Evolutionary conservation across 2,797 vertebrate species (phyloP).

Genomic region (Schizopygopsis malacanthus): DNA sequence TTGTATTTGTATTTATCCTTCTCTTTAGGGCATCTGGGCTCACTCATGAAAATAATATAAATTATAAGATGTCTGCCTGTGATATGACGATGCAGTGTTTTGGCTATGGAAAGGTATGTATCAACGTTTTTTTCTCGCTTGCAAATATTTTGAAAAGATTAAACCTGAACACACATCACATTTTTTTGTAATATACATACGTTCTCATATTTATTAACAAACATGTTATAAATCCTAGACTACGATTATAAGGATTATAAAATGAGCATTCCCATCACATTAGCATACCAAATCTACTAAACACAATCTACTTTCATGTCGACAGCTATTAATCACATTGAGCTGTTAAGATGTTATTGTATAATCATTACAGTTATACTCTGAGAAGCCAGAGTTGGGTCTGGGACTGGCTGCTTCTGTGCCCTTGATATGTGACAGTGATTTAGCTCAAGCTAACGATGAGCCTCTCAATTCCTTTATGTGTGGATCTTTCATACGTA

Average conservation of each 20-base stretch:
- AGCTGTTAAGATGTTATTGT: constrained; percentile 14
- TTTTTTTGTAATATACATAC: not conserved
- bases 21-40: constrained; percentile 52
- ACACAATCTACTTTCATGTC: not conserved
- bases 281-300: not conserved
- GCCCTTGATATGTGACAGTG: constrained; percentile 79
- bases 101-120: constrained; percentile 86
- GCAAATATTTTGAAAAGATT: not conserved
- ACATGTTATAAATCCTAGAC: not conserved
- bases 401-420: constrained; percentile 78
- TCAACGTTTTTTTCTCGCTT: not conserved
- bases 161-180: not conserved
- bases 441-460: constrained; percentile 80
- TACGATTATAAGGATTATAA: not conserved
- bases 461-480: constrained; percentile 78
- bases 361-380: constrained; percentile 72
- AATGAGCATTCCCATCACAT: not conserved
- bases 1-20: not conserved
- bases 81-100: constrained; percentile 78
- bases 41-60: constrained; percentile 55
- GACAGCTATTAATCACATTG: not conserved
- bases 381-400: constrained; percentile 67
- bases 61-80: constrained; percentile 52
- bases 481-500: constrained; percentile 79
- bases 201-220: not conserved